A percentile compares a stretch with the other conserved stretches of the same genome.
Evolutionary conservation across 2,888 invertebrate species (phyloP).

Genomic region (Dasypolia templi): DNA sequence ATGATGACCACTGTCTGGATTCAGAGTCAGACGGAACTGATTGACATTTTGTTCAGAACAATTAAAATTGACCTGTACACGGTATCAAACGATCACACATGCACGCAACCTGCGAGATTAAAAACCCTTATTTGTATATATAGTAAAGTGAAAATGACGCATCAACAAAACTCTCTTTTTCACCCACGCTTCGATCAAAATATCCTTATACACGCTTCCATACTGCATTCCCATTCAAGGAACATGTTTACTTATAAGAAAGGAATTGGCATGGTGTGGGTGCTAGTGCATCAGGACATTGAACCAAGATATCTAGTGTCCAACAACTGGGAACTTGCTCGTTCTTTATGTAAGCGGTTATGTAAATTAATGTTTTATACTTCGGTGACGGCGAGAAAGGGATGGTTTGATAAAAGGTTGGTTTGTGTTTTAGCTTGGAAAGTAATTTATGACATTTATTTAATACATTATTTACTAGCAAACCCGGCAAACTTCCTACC

Average conservation of each 20-base stretch:
- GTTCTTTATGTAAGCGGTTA: constrained; percentile 26
- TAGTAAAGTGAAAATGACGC: background rate
- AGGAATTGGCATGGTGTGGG: constrained; percentile 23
- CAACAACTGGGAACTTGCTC: constrained; percentile 25
- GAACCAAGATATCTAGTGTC: constrained; percentile 31
- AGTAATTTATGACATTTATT: background rate
- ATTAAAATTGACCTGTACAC: too few relatives aligned
- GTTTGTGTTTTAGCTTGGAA: background rate
- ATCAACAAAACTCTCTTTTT: background rate
- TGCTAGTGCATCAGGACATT: constrained; percentile 42
- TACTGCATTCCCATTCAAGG: constrained; percentile 1
- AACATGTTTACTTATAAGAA: background rate
- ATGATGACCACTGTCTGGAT: background rate
- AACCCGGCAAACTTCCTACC: too few relatives aligned
- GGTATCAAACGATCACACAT: too few relatives aligned
- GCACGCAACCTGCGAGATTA: too few relatives aligned
- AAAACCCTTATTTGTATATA: background rate
- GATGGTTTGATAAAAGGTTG: background rate
- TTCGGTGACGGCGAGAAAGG: background rate
- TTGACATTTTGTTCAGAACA: too few relatives aligned
- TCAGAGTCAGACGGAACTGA: background rate
- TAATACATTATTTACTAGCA: background rate
- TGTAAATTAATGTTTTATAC: constrained; percentile 19
- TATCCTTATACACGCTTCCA: background rate
- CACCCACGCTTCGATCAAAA: background rate